Conservation (phyloP, 2,888 invertebrate genomes). For the Scaptomyza reducta region DNA sequence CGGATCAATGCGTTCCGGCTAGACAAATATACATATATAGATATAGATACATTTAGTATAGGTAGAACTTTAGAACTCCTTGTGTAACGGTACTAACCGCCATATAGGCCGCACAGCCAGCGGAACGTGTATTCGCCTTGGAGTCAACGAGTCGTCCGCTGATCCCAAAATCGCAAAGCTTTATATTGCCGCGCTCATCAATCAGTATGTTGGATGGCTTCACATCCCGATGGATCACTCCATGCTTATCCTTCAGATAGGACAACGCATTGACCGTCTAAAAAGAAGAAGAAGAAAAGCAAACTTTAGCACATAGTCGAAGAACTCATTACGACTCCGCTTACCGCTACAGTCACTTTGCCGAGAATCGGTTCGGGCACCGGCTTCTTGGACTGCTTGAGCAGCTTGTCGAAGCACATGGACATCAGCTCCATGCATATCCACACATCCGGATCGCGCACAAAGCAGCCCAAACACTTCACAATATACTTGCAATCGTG, state of each 20-base stretch:
- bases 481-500: conserved; percentile 99
- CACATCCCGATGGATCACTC: conserved; percentile 98
- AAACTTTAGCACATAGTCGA: neutral
- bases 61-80: too few species aligned
- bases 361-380: conserved; percentile 98
- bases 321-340: too few species aligned
- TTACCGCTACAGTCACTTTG: conserved; percentile 96
- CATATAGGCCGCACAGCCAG: conserved; percentile 99
- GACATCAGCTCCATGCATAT: conserved; percentile 99
- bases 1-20: conserved; percentile 99
- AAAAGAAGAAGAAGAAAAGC: conserved; percentile 10
- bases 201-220: conserved; percentile 99
- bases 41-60: neutral
- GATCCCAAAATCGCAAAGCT: conserved; percentile 99
- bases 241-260: conserved; percentile 98
- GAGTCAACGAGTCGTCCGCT: conserved; percentile 99
- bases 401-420: conserved; percentile 98
- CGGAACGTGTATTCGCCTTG: conserved; percentile 97
- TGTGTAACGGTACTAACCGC: conserved; percentile 88
- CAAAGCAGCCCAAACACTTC: conserved; percentile 98
- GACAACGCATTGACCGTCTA: conserved; percentile 97
- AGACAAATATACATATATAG: neutral
- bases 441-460: conserved; percentile 98
- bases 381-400: conserved; percentile 93
- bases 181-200: conserved; percentile 97